Evolutionary conservation across 2,113 vertebrate species (phyloP).

Genomic region (Ornithorhynchus anatinus): DNA sequence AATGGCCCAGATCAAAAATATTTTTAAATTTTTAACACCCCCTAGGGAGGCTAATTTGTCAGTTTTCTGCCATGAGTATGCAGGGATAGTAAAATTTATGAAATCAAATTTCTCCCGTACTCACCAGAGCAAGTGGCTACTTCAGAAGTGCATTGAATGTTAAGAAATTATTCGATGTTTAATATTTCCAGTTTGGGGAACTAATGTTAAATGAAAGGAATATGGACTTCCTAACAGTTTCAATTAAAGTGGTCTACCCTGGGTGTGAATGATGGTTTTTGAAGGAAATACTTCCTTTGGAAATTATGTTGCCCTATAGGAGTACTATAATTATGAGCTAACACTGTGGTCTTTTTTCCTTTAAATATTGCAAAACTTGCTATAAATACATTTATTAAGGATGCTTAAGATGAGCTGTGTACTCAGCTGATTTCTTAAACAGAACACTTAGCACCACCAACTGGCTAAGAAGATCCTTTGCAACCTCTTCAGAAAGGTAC

Average conservation of each 20-base stretch:
- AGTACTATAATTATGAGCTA: background rate
- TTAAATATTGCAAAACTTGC: conserved; percentile 22
- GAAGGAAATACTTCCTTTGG: too few relatives aligned
- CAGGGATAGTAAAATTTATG: too few relatives aligned
- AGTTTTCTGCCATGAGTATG: too few relatives aligned
- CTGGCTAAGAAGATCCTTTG: conserved; percentile 28
- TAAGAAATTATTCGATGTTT: background rate
- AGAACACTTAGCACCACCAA: conserved; percentile 51
- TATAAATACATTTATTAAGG: background rate
- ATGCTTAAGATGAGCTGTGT: background rate
- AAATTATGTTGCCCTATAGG: too few relatives aligned
- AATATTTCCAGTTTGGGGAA: too few relatives aligned
- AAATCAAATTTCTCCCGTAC: too few relatives aligned
- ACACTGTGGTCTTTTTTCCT: background rate
- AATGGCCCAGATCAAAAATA: too few relatives aligned
- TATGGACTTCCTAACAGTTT: background rate
- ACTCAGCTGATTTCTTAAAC: conserved; percentile 10
- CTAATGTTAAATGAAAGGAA: background rate
- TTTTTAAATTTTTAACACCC: too few relatives aligned
- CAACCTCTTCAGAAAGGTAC: too few relatives aligned
- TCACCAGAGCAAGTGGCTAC: background rate
- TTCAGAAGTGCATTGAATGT: background rate
- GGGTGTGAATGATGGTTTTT: background rate
- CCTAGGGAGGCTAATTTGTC: too few relatives aligned
- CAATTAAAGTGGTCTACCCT: background rate